Evolutionary conservation across 2,888 invertebrate species (phyloP).

Genomic region (Tryphoninae sp.): DNA sequence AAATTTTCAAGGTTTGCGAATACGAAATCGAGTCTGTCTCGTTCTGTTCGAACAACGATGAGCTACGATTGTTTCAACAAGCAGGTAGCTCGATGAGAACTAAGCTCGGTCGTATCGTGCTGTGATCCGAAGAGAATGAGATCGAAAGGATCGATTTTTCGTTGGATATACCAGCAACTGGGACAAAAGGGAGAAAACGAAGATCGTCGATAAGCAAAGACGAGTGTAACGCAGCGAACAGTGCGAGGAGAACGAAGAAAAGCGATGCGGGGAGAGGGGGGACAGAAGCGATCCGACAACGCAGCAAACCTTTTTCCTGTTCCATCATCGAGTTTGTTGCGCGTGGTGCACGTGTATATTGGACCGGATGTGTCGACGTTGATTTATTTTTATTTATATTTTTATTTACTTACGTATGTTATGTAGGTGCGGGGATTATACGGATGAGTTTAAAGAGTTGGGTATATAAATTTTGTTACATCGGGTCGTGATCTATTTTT

Average conservation of each 20-base stretch:
- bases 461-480: too few relatives aligned
- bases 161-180: background rate
- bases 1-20: too few relatives aligned
- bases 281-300: conserved; percentile 43
- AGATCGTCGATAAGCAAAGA: background rate
- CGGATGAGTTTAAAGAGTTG: too few relatives aligned
- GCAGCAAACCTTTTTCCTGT: conserved; percentile 50
- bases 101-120: too few relatives aligned
- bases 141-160: too few relatives aligned
- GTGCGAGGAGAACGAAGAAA: conserved; percentile 16
- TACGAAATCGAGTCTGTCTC: too few relatives aligned
- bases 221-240: background rate
- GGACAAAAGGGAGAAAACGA: conserved; percentile 1
- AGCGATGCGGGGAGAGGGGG: conserved; percentile 4
- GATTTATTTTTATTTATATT: background rate
- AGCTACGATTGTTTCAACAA: too few relatives aligned
- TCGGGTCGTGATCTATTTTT: too few relatives aligned
- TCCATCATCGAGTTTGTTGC: conserved; percentile 28
- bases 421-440: too few relatives aligned
- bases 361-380: conserved; percentile 1
- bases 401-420: background rate
- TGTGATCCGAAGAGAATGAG: too few relatives aligned
- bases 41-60: too few relatives aligned
- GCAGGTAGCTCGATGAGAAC: too few relatives aligned
- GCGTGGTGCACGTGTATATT: background rate